Evolutionary conservation across 2,113 vertebrate genomes (phyloP).

Genomic region (Prolemur simus): DNA sequence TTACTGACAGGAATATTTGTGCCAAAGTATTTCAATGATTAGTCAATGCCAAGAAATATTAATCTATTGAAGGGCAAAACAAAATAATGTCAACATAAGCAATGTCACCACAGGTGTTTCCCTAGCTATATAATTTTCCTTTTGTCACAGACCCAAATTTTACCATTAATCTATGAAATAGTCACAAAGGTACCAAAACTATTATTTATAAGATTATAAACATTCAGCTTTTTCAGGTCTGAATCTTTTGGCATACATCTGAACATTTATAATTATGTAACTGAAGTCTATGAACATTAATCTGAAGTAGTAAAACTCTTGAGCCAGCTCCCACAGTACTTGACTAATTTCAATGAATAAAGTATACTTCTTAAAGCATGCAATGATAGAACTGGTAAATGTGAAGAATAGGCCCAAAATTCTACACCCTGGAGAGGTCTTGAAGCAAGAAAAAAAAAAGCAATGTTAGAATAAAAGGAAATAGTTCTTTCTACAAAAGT

Average conservation of each 20-base stretch:
- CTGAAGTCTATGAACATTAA: background rate
- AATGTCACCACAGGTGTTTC: background rate
- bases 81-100: background rate
- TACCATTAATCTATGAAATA: constrained; percentile 40
- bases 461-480: background rate
- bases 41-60: background rate
- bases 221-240: background rate
- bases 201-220: constrained; percentile 43
- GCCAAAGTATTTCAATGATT: background rate
- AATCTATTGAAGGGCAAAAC: background rate
- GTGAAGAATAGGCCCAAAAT: constrained; percentile 7
- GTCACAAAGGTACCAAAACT: background rate
- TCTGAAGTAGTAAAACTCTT: background rate
- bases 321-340: background rate
- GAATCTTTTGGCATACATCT: background rate
- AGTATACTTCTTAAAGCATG: background rate
- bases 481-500: background rate
- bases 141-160: constrained; percentile 14
- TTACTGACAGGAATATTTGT: background rate
- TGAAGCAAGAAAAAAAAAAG: background rate
- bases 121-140: background rate
- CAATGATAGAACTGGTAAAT: background rate
- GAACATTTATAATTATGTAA: background rate
- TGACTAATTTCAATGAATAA: background rate
- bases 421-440: background rate